phyloP scores from a whole-genome alignment of 2,797 vertebrate genomes.

The Delichon dasypus region DNA sequence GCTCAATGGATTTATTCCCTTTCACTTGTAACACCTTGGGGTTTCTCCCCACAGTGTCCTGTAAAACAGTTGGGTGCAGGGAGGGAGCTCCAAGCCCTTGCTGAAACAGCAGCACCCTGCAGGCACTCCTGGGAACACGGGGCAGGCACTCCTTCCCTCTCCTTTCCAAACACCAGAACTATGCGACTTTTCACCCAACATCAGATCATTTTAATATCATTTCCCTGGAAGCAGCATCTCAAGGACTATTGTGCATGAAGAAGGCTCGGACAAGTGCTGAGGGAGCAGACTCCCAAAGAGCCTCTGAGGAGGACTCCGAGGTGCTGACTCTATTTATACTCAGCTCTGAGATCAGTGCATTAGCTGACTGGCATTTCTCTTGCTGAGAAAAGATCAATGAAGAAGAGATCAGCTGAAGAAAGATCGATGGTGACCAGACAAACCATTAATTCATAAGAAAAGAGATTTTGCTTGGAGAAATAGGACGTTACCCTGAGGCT shows the following conservation, averaged over 20 bases:
- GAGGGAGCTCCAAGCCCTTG: neutral
- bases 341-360: neutral
- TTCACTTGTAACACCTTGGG: neutral
- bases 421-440: slow-evolving; percentile 56
- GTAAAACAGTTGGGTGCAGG: neutral
- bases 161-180: neutral
- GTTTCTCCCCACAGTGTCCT: neutral
- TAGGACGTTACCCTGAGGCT: slow-evolving; percentile 25
- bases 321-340: neutral
- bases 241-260: neutral
- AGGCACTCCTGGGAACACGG: neutral
- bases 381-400: slow-evolving; percentile 58
- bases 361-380: slow-evolving; percentile 45
- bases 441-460: slow-evolving; percentile 54
- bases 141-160: neutral
- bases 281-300: neutral
- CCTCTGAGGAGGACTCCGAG: neutral
- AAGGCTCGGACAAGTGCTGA: neutral
- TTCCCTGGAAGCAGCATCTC: neutral
- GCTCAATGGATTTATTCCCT: neutral
- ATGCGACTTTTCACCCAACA: neutral
- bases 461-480: slow-evolving; percentile 51
- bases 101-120: neutral
- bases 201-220: neutral
- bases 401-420: slow-evolving; percentile 47